Evolutionary conservation across 2,113 vertebrate species (phyloP).

Genomic region (Chaenocephalus aceratus): DNA sequence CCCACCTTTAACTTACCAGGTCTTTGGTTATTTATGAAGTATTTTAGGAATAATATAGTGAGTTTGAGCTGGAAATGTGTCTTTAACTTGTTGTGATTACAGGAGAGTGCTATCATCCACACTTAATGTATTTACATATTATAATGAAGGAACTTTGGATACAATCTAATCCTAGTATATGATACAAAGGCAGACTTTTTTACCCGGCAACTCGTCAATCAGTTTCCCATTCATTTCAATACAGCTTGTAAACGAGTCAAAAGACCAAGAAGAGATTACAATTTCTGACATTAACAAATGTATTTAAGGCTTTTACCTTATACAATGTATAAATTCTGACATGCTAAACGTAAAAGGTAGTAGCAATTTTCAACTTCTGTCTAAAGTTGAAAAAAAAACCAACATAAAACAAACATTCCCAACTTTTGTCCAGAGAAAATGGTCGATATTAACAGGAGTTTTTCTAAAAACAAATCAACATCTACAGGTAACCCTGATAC

Average conservation of each 20-base stretch:
- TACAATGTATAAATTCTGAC: conserved; percentile 94
- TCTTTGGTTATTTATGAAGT: conserved; percentile 65
- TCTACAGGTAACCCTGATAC: conserved; percentile 84
- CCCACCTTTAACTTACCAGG: conserved; percentile 10
- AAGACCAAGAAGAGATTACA: conserved; percentile 74
- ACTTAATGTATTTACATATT: conserved; percentile 10
- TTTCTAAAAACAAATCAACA: conserved; percentile 73
- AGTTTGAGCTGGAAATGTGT: conserved; percentile 13
- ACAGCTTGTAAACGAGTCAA: conserved; percentile 62
- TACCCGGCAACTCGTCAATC: conserved; percentile 32
- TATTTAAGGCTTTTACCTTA: conserved; percentile 85
- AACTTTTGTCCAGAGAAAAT: conserved; percentile 64
- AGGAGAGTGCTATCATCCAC: conserved; percentile 19
- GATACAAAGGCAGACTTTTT: conserved; percentile 71
- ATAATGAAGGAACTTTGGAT: conserved; percentile 29
- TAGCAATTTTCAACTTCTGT: conserved; percentile 71
- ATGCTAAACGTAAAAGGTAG: conserved; percentile 91
- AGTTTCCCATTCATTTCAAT: conserved; percentile 47
- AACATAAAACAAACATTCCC: conserved; percentile 8
- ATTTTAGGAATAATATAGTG: conserved; percentile 14
- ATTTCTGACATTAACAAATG: conserved; percentile 82
- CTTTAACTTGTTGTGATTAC: conserved; percentile 13
- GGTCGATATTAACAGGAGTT: conserved; percentile 74
- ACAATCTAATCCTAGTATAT: conserved; percentile 43
- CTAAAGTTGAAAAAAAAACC: conserved; percentile 82